phyloP scores from a whole-genome alignment of 2,797 vertebrate genomes.

The Falco rusticolus region DNA sequence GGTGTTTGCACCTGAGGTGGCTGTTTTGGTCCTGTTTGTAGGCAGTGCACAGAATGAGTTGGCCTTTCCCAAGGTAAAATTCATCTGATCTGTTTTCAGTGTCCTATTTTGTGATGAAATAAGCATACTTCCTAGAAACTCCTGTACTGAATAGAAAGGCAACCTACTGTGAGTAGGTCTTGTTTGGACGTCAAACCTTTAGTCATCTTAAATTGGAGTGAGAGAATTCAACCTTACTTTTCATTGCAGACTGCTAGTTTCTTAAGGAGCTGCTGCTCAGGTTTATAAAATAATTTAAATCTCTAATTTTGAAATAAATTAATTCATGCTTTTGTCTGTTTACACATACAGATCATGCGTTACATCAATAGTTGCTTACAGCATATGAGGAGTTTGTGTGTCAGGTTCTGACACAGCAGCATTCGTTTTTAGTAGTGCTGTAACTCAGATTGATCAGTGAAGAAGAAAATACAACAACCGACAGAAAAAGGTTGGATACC shows the following conservation, averaged over 20 bases:
- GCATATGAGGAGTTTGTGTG: fast-evolving
- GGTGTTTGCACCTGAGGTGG: background rate
- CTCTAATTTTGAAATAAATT: background rate
- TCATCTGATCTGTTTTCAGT: background rate
- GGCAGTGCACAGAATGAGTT: background rate
- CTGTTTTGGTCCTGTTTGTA: background rate
- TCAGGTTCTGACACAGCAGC: background rate
- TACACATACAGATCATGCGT: background rate
- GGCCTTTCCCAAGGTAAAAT: background rate
- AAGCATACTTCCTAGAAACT: background rate
- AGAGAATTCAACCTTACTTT: background rate
- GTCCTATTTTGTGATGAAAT: background rate
- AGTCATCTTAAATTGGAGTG: background rate
- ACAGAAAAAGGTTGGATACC: background rate
- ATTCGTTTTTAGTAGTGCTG: background rate
- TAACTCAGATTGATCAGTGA: background rate
- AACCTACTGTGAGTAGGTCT: background rate
- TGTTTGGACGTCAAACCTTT: background rate
- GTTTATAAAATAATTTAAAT: background rate
- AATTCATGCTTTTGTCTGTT: background rate
- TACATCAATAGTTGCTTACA: background rate
- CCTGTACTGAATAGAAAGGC: background rate
- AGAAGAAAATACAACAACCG: background rate
- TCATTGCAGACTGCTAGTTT: background rate
- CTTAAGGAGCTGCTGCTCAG: background rate